Base-by-base conservation (phyloP, 2,797 vertebrate genomes). In the Danio tinwini region DNA sequence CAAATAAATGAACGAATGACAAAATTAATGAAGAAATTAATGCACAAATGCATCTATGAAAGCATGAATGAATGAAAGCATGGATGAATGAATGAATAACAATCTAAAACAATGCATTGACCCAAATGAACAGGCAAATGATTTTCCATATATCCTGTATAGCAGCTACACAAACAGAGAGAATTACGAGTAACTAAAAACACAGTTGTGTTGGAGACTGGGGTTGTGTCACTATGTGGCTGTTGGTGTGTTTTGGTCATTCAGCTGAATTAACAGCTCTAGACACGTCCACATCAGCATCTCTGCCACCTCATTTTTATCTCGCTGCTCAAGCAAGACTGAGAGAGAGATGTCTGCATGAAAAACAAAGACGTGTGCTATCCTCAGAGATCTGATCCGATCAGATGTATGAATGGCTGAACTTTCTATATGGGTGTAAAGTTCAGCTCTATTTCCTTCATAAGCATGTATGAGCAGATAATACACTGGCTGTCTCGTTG, bases 211-310 rank as follows among this genome's bases (percentile, higher is more conserved):
- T 13, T 11, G 58, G 29, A 50, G 6, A 58, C 55, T 5, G 19
- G 19, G 12, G 5, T 65, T 21, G 42, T 16, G 42, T 45, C 39
- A 69, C 14, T 47, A 6, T 37, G 3, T 21, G 13, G 55, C 42
- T 47, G 42, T 47, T 14, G 4, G 63, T 55, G 21, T n/a, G 19
- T 52, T 80, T 61, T 29, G 14, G 13, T 68, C 21, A 21, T 3
- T 37, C 45, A 82, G 17, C 45, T 44, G 58, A 80, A 78, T 61
- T 44, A 82, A 80, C 29, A 62, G 7, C 67, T 61, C 39, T 56
- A 37, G 84, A 86, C 82, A 50, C 6, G 19, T 68, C 61, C 53
- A 81, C 53, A 50, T 68, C 59, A 67, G 80, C 81, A 67, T 64
- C 69, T 76, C 75, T 68, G 62, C 56, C 50, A 76, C 63, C 44